Conservation (phyloP, 2,888 invertebrate genomes). For the Xylophagus ater region DNA sequence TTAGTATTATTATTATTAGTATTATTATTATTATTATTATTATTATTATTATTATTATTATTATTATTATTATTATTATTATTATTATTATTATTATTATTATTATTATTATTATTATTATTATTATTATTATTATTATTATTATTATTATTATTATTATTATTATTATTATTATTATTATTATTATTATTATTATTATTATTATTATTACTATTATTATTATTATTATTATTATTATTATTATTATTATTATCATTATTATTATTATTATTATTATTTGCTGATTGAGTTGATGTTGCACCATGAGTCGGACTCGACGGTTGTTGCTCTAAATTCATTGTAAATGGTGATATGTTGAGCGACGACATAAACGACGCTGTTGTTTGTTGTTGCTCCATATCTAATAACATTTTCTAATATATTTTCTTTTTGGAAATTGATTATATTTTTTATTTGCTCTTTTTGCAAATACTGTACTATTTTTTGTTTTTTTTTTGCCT, state of each 20-base stretch:
- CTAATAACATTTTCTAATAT: conserved; percentile 66
- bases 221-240: conserved; percentile 21
- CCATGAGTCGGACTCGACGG: conserved; percentile 50
- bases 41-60: conserved; percentile 20
- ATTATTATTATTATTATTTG: conserved; percentile 18
- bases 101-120: conserved; percentile 21
- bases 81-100: conserved; percentile 31
- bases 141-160: conserved; percentile 18
- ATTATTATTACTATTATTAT: conserved; percentile 31
- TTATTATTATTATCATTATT: conserved; percentile 28
- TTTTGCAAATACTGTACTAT: too few species aligned
- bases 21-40: conserved; percentile 11
- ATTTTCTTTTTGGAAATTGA: too few species aligned
- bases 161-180: conserved; percentile 26
- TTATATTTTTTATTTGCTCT: too few species aligned
- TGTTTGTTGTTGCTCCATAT: conserved; percentile 74
- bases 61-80: conserved; percentile 13
- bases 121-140: conserved; percentile 28
- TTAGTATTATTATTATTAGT: too few species aligned
- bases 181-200: conserved; percentile 25
- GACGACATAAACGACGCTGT: conserved; percentile 78
- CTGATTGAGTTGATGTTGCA: conserved; percentile 23
- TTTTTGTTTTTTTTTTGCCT: too few species aligned
- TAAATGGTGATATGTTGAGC: conserved; percentile 81
- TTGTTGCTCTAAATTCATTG: conserved; percentile 57